Conservation (phyloP, 2,888 invertebrate genomes). For the Eumacrocentrus americanus region DNA sequence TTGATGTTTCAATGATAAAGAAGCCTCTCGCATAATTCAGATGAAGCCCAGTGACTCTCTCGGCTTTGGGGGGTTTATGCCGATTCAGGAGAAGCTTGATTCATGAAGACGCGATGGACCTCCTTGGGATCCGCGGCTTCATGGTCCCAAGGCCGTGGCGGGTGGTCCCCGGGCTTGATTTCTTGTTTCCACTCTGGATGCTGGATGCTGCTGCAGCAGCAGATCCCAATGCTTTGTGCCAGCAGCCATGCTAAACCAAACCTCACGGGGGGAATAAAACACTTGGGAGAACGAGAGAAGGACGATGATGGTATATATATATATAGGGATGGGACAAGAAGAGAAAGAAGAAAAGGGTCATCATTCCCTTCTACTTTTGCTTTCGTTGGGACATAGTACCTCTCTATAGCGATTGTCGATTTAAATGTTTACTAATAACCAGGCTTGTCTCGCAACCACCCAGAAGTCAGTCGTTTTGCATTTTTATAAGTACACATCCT, state of each 20-base stretch:
- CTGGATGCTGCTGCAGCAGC: conserved; percentile 28
- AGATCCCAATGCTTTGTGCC: conserved; percentile 26
- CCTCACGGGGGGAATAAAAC: background rate
- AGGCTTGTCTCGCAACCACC: conserved; percentile 61
- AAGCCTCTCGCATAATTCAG: conserved; percentile 33
- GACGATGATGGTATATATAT: background rate
- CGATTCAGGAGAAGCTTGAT: conserved; percentile 59
- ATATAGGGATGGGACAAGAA: no score
- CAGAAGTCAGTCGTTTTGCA: conserved; percentile 60
- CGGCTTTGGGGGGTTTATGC: conserved; percentile 55
- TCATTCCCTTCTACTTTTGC: no score
- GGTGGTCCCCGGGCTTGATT: conserved; percentile 61
- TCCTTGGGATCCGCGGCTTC: conserved; percentile 58
- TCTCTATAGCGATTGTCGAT: conserved; percentile 57
- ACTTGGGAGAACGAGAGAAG: background rate
- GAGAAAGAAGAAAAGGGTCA: no score
- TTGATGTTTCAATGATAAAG: background rate
- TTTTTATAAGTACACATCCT: conserved; percentile 58
- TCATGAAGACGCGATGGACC: conserved; percentile 62
- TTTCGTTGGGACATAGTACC: no score
- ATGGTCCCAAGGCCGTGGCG: conserved; percentile 56
- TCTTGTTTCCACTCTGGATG: conserved; percentile 61
- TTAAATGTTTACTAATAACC: conserved; percentile 63
- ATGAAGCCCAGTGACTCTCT: conserved; percentile 33
- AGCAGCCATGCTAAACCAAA: background rate